Base-by-base conservation (phyloP, 2,888 invertebrate species). In the Eledone cirrhosa region DNA sequence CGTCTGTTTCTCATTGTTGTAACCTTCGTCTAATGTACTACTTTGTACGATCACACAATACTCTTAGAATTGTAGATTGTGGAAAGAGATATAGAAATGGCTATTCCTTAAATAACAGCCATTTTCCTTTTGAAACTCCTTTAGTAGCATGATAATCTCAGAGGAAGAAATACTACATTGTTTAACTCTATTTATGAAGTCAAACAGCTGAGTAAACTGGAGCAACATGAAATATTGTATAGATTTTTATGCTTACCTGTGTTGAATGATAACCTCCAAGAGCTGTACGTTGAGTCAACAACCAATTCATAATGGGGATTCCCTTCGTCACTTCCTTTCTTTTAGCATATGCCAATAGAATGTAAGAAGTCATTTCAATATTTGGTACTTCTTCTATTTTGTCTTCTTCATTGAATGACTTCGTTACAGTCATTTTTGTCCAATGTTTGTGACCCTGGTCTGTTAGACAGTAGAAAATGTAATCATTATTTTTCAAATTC, bases 181-280 rank as follows among this genome's bases (percentile, higher is more conserved):
- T 22, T n/a, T 53, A 2, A 5, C n/a, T n/a, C n/a, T n/a, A n/a
- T n/a, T n/a, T n/a, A n/a, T n/a, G n/a, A n/a, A n/a, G n/a, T n/a
- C n/a, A n/a, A n/a, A n/a, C n/a, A n/a, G n/a, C n/a, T n/a, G n/a
- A n/a, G n/a, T n/a, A n/a, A n/a, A n/a, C n/a, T n/a, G n/a, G n/a
- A n/a, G n/a, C n/a, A n/a, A n/a, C n/a, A n/a, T n/a, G n/a, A n/a
- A n/a, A n/a, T n/a, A n/a, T n/a, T n/a, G n/a, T n/a, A n/a, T n/a
- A n/a, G 53, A 22, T 53, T n/a, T 22, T 19, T 8, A 8, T 67
- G 27, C 14, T 47, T 80, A 88, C 88, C 85, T 89, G 89, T 53
- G 90, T 90, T 11, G 88, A 88, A 22, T 82, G 79, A 80, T 88
- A 90, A 3, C 88, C 86, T 8, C 90, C 90, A n/a, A 83, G 79